Base-by-base conservation (phyloP, 2,113 vertebrate genomes). In the Gasterosteus aculeatus region DNA sequence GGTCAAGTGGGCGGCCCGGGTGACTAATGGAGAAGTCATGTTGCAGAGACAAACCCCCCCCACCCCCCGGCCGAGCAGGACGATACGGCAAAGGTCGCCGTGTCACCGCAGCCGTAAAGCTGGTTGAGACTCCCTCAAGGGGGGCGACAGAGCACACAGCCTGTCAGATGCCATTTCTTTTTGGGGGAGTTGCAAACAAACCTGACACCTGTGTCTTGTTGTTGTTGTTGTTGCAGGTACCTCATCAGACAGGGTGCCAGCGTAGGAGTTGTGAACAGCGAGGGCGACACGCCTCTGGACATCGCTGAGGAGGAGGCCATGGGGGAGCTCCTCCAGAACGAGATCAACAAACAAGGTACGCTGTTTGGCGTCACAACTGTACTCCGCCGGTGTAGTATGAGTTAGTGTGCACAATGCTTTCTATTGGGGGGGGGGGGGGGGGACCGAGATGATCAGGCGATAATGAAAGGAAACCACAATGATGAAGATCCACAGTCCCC, bases 271-370 rank as follows among this genome's bases (percentile, higher is more conserved):
- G 98, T 99, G 54, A 99, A 99, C 93, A 99, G 98, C 87, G 98
- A 99, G 92, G 98, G 98, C n/a, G 97, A 99, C 81, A 98, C 97
- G 7, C 98, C 98, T 53, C 92, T 99, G 93, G 97, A 99, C 93
- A 99, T 99, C 64, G 97, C 98, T 35, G 98, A 99, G 84, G 98
- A 99, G 77, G 98, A 99, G 78, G 94, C 98, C 70, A 98, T 99
- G 98, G 97, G 99, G 92, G 97, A 99, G 87, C 95, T 99, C 54
- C 95, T 99, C 92, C 95, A 98, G 89, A 98, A 99, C 84, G 98
- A 99, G 95, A 96, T 99, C 87, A 99, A 98, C 92, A 93, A 95
- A 72, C 97, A 98, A 97, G 98, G 98, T 99, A 94, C 39, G 26
- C 19, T 19, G 47, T 29, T 3, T 15, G 15, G 46, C 11, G 4